phyloP scores from a whole-genome alignment of 2,113 vertebrate species.

The Dascyllus trimaculatus region DNA sequence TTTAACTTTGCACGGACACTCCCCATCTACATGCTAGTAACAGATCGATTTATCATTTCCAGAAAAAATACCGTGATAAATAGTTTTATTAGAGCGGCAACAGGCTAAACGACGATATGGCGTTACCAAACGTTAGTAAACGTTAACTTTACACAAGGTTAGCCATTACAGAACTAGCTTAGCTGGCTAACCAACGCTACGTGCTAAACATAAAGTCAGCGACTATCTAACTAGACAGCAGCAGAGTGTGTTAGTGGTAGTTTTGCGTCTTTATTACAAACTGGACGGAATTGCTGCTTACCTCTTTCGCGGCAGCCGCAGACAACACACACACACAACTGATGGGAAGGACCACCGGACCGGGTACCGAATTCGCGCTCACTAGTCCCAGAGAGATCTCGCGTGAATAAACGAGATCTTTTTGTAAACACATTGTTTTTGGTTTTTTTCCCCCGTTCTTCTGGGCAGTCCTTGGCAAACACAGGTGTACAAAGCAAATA shows the following conservation, averaged over 20 bases:
- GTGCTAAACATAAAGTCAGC: neutral
- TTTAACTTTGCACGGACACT: neutral
- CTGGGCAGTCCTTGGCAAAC: too few relatives aligned
- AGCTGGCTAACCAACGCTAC: slow-evolving; percentile 19
- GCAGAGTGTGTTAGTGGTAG: neutral
- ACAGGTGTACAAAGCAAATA: too few relatives aligned
- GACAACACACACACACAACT: neutral
- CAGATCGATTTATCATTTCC: too few relatives aligned
- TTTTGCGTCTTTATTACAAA: neutral
- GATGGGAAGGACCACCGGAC: neutral
- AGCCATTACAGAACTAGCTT: slow-evolving; percentile 28
- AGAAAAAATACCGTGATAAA: too few relatives aligned
- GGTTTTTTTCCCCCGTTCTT: too few relatives aligned
- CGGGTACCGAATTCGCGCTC: slow-evolving; percentile 47
- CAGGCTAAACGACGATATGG: too few relatives aligned
- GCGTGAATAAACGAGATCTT: slow-evolving; percentile 29
- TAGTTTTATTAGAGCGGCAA: too few relatives aligned
- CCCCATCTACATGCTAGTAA: neutral
- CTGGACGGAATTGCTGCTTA: neutral
- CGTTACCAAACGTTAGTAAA: too few relatives aligned
- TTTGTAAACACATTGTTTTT: neutral
- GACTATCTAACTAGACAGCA: neutral
- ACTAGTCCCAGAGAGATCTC: slow-evolving; percentile 23
- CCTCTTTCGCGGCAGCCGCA: neutral
- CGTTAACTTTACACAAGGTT: neutral